Conservation (phyloP, 2,113 vertebrate genomes). For the Xenopus laevis region DNA sequence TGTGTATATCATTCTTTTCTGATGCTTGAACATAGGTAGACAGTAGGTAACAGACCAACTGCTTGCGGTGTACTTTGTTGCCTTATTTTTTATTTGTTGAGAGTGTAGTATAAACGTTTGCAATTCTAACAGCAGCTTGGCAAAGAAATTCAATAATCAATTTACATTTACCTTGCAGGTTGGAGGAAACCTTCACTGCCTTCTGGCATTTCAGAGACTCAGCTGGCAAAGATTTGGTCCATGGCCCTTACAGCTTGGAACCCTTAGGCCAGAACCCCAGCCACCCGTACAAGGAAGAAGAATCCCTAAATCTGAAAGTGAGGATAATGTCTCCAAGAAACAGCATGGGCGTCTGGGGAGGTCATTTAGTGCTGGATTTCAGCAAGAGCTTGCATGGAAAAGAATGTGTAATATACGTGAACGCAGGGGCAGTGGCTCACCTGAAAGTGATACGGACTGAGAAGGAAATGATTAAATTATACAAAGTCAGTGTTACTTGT, state of each 20-base stretch:
- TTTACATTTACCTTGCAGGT: constrained; percentile 64
- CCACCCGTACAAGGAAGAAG: constrained; percentile 64
- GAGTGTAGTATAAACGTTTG: too few relatives aligned
- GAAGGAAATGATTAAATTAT: constrained; percentile 61
- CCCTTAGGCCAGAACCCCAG: constrained; percentile 74
- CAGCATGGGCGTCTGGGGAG: constrained; percentile 77
- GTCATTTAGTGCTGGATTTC: constrained; percentile 84
- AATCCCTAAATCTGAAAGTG: constrained; percentile 72
- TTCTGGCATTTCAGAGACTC: constrained; percentile 95
- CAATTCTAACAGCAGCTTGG: too few relatives aligned
- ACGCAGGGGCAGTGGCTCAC: constrained; percentile 77
- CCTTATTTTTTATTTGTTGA: too few relatives aligned
- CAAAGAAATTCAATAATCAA: too few relatives aligned
- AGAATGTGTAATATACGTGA: constrained; percentile 77
- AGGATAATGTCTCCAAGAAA: constrained; percentile 78
- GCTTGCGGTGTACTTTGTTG: too few relatives aligned
- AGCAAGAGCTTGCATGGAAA: constrained; percentile 82
- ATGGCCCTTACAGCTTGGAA: constrained; percentile 91
- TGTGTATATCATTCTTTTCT: too few relatives aligned
- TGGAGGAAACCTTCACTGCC: constrained; percentile 94
- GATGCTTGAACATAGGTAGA: too few relatives aligned
- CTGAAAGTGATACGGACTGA: constrained; percentile 78
- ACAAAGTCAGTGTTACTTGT: too few relatives aligned
- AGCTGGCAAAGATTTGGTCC: constrained; percentile 92
- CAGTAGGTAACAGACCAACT: too few relatives aligned